Evolutionary conservation across 2,888 invertebrate genomes (phyloP).

Genomic region (Drosophila macrothrix): DNA sequence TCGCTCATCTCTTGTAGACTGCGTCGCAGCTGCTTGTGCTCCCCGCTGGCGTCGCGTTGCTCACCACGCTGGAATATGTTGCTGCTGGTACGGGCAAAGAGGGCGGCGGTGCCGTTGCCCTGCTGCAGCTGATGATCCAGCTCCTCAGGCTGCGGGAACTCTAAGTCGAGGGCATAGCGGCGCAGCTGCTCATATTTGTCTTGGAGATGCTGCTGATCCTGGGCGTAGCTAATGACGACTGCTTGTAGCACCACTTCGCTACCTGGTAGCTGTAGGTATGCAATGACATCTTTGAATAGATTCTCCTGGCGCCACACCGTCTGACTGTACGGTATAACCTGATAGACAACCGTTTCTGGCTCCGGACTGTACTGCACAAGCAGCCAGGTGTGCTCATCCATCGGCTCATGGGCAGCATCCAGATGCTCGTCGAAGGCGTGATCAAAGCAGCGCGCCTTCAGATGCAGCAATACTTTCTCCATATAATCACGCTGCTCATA

Average conservation of each 20-base stretch:
- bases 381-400: conserved; percentile 67
- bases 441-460: conserved; percentile 72
- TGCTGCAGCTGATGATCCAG: conserved; percentile 47
- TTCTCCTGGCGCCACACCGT: conserved; percentile 74
- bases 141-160: conserved; percentile 46
- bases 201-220: conserved; percentile 35
- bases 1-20: conserved; percentile 53
- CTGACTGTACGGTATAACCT: conserved; percentile 58
- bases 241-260: conserved; percentile 63
- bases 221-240: conserved; percentile 70
- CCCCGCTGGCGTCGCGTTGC: conserved; percentile 62
- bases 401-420: conserved; percentile 7
- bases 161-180: conserved; percentile 33
- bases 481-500: conserved; percentile 61
- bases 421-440: conserved; percentile 55
- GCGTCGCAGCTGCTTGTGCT: conserved; percentile 56
- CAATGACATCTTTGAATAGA: conserved; percentile 70
- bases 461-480: conserved; percentile 59
- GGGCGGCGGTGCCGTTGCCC: conserved; percentile 32
- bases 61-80: conserved; percentile 59
- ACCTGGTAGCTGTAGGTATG: conserved; percentile 64
- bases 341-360: conserved; percentile 63
- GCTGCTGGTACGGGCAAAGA: conserved; percentile 50
- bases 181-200: conserved; percentile 51
- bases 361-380: conserved; percentile 76